Evolutionary conservation across 2,888 invertebrate genomes (phyloP), one percentile per base, ranked within the genome.

Genomic region (Tachina fera): DNA sequence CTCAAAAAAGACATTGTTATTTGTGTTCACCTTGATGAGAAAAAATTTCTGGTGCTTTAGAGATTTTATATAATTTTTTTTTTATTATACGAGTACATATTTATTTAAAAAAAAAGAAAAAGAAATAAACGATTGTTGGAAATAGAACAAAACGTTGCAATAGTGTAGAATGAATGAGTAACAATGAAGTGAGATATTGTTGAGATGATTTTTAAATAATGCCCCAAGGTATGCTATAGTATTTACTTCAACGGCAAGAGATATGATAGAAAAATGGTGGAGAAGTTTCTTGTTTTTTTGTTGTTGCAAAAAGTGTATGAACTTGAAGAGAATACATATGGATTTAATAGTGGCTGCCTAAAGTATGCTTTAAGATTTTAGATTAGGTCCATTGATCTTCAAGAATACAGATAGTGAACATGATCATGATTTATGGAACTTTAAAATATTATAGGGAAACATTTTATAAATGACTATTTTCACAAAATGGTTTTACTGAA

Each of bases 1-100:
- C 51, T 67, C 58, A 68, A 81, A 68, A 81, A 68, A 56, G 60
- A 74, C 67, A 74, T 39, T 60, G 31, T 65, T 63, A 65, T 74
- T 49, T 80, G 49, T 63, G 39, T 80, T 68, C 75, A 68, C 80
- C 80, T 81, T 81, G 81, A 75, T 63, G 19, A 9, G n/a, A 39
- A 60, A 22, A 43, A 67, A 67, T 49, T 31, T 16, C 9, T 51
- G 49, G 58, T 58, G 49, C 65, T 61, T 70, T 60, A 1, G 9
- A 60, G 11, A 47, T 49, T 49, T 68, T 67, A 49, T 49, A 22
- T 6, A 31, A 9, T 6, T 51, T 31, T 19, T 72, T 31, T 58
- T 6, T n/a, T n/a, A n/a, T n/a, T 39, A n/a, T 51, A 31, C 31
- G 31, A 22, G 22, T 22, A 22, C 3, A 3, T 22, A 22, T 22